Evolutionary conservation across 2,113 vertebrate genomes (phyloP).

Genomic region (Poeciliopsis turrubarensis): DNA sequence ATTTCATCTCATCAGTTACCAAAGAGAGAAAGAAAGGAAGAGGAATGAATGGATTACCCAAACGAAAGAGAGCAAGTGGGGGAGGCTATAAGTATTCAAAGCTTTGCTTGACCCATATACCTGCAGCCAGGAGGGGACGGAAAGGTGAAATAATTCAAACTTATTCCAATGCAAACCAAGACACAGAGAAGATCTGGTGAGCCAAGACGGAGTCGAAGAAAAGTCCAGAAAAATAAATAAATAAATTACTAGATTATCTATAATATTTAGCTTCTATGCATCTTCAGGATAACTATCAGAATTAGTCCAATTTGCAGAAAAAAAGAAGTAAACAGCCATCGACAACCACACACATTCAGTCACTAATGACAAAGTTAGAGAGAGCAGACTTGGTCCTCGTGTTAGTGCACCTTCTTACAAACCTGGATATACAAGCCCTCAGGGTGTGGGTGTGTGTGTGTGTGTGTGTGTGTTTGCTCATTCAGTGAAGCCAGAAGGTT

Average conservation of each 20-base stretch:
- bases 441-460: neutral
- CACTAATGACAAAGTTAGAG: neutral
- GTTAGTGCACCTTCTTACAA: conserved; percentile 4
- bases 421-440: conserved; percentile 12
- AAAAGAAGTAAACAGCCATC: neutral
- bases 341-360: neutral
- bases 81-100: conserved; percentile 34
- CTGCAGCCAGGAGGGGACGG: conserved; percentile 46
- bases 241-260: too few species aligned
- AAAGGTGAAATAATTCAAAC: conserved; percentile 24
- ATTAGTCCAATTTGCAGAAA: too few species aligned
- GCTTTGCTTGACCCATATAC: conserved; percentile 59
- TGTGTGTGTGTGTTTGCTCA: conserved; percentile 2
- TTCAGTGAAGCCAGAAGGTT: conserved; percentile 29
- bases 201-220: neutral
- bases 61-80: neutral
- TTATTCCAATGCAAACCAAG: neutral
- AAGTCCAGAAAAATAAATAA: neutral
- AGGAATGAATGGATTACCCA: too few species aligned
- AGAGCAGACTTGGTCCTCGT: conserved; percentile 37
- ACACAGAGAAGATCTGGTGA: neutral
- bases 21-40: conserved; percentile 1
- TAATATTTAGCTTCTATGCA: too few species aligned
- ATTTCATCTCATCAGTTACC: conserved; percentile 10
- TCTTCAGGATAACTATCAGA: too few species aligned